phyloP scores from a whole-genome alignment of 2,113 vertebrate species.

The Xenotilapia leptura region DNA sequence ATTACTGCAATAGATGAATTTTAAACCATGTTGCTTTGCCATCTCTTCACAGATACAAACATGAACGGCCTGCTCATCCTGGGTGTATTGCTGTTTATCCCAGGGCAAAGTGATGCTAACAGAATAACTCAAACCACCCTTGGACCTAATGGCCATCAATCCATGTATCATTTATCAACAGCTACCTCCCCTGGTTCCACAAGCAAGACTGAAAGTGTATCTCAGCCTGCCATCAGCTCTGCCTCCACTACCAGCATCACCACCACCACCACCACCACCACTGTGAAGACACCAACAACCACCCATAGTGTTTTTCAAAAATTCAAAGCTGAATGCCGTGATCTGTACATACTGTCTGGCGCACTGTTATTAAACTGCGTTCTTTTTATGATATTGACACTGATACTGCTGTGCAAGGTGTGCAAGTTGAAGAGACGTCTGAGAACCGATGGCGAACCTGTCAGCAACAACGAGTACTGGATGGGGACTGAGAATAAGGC shows the following conservation, averaged over 20 bases:
- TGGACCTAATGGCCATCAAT: accelerated
- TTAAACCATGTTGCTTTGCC: background rate
- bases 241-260: background rate
- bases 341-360: background rate
- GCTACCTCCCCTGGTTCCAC: accelerated
- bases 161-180: accelerated
- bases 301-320: accelerated
- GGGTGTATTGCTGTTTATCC: background rate
- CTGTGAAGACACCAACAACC: too few species aligned
- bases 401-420: conserved; percentile 1
- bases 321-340: background rate
- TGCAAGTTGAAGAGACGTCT: conserved; percentile 9
- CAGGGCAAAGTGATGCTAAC: too few species aligned
- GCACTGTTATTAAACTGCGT: conserved; percentile 2
- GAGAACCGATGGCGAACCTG: background rate
- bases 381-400: background rate
- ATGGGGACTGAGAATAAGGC: background rate
- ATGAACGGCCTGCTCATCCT: conserved; percentile 28
- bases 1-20: background rate
- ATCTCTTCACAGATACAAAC: conserved; percentile 12
- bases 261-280: background rate
- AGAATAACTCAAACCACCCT: accelerated
- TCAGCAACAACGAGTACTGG: conserved; percentile 1
- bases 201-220: accelerated
- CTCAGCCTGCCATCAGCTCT: background rate